Evolutionary conservation across 2,888 invertebrate species (phyloP), one percentile per base, ranked within the genome.

Genomic region (Matsumyia berberina): DNA sequence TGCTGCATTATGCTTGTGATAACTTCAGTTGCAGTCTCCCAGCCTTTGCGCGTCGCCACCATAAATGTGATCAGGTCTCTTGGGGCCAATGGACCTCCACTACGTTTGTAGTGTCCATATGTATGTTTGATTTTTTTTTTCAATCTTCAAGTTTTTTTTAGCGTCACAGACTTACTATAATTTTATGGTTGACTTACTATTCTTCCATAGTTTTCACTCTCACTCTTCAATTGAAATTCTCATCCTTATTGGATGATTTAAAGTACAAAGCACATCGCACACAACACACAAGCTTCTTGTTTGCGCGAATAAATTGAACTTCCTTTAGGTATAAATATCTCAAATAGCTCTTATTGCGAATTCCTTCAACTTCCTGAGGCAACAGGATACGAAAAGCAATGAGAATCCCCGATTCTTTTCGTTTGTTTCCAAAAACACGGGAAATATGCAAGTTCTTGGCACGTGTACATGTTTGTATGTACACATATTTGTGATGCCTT

Each of bases 271-370:
- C 15, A 15, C 53, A 53, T 53, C 31, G 12, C 8, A 15, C 15
- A 53, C 31, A 33, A 12, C n/a, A 44, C 4, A 12, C 17, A 17
- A 44, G 31, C 39, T 39, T 31, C 17, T 31, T 62, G 35, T 44
- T 44, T 62, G 31, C 6, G 53, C 37, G 37, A 57, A 57, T 64
- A 64, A 64, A 24, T 46, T 33, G 46, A 49, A 35, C 49, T 64
- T 49, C 46, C 49, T 64, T 64, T n/a, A 49, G 19, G 33, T 46
- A 64, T 49, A 46, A 64, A 53, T 53, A 53, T 53, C 57, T 37
- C 57, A 19, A 35, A 46, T 64, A 46, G 35, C 49, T 64, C 64
- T 35, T 64, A 49, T 64, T 64, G 49, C 6, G 49, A 46, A 64
- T 49, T 33, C 24, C 19, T 46, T 46, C 17, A 44, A 46, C 49